Conservation (phyloP, 2,888 invertebrate genomes). For the Camponotus fellah region DNA sequence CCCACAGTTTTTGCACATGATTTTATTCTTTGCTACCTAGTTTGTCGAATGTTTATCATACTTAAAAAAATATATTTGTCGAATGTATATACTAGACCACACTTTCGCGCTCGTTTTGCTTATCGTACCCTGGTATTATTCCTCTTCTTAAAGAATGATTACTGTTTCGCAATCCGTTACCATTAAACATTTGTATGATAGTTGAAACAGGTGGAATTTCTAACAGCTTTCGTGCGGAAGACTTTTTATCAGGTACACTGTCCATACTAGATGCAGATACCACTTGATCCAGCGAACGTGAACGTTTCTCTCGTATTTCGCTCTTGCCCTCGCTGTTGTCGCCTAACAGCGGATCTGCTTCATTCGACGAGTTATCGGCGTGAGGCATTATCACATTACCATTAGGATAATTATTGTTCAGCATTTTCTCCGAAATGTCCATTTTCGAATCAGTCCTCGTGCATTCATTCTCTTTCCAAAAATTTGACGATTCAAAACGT, state of each 20-base stretch:
- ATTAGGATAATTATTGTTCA: conserved; percentile 88
- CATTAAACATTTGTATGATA: conserved; percentile 88
- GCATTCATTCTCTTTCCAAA: conserved; percentile 83
- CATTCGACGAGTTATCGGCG: conserved; percentile 78
- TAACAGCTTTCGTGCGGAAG: conserved; percentile 89
- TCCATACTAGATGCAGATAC: conserved; percentile 86
- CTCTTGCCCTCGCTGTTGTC: conserved; percentile 81
- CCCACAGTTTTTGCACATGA: conserved; percentile 48
- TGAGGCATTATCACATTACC: conserved; percentile 86
- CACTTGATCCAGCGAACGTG: conserved; percentile 92
- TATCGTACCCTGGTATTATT: conserved; percentile 87
- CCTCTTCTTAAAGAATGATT: conserved; percentile 88
- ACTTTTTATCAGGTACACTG: conserved; percentile 88
- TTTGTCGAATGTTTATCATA: neutral
- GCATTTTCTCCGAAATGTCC: conserved; percentile 86
- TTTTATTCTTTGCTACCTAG: conserved; percentile 27
- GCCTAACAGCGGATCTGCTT: conserved; percentile 86
- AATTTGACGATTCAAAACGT: conserved; percentile 79
- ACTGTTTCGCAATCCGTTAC: conserved; percentile 90
- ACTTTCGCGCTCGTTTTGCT: conserved; percentile 88
- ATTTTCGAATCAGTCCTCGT: conserved; percentile 84
- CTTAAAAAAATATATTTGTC: conserved; percentile 28
- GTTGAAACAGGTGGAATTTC: conserved; percentile 87
- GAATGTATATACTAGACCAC: conserved; percentile 85
- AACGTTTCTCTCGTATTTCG: conserved; percentile 88